Base-by-base conservation (phyloP, 2,113 vertebrate genomes). In the Rana temporaria region DNA sequence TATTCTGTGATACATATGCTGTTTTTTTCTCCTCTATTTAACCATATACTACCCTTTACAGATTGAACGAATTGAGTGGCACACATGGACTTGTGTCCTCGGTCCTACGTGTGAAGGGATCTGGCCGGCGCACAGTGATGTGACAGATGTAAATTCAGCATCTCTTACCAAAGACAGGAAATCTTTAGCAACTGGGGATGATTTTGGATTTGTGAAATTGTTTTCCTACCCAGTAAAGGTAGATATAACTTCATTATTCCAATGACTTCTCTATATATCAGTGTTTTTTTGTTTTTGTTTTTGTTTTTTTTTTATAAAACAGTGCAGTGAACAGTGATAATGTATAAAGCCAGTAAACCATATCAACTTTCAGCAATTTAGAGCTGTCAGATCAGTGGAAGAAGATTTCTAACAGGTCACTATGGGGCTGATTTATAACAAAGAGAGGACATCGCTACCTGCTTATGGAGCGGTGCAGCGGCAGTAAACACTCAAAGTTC, bases 61-160 rank as follows among this genome's bases (percentile, higher is more conserved):
- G 98, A 95, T 96, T 72, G 96, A 98, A 91, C 98, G 96, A 91
- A 93, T 99, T 59, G 95, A 97, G 4, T 99, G 97, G 97, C 96
- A 97, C 57, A 93, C 94, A 0, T 99, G 98, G 98, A 98, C 96
- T 0, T 97, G 96, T 0, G 96, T 99, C 6, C 92, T 99, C n/a
- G 98, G 98, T 7, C 91, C 96, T 2, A 96, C 95, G 1, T 98
- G 96, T 75, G 97, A 99, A 87, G 98, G 96, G 0, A 95, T 98
- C 87, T 98, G 98, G 97, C 96, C 96, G 0, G 91, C 88, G 1
- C 94, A 96, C 83, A 96, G 96, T 2, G 95, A 97, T 0, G 91
- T 94, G 82, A 95, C 95, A 0, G 93, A 94, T 0, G 95, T 98
- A 1, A 99, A 99, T 0, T 90, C 96, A 0, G 92, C 98, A 42